Base-by-base conservation (phyloP, 2,113 vertebrate species). In the Hymenochirus boettgeri region DNA sequence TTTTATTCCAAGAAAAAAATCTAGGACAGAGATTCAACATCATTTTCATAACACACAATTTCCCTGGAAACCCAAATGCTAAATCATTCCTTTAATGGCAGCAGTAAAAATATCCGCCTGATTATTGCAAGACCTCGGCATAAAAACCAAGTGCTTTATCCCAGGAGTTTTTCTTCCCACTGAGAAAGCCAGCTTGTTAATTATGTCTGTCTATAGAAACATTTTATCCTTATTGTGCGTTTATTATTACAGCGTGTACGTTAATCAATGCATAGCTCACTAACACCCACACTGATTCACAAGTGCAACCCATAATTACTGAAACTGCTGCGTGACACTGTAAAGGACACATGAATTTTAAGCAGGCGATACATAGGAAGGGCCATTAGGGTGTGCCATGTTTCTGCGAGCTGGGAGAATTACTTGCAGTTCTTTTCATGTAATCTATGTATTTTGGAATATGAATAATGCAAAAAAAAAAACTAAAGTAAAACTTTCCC, bases 271-370 rank as follows among this genome's bases (percentile, higher is more conserved):
- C 46, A 15, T 0, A 5, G 27, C 0, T 23, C 50, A 5, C 10
- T 0, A 39, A 67, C 58, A 52, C 39, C 72, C 65, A 64, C 27
- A 2, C 3, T 1, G 0, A 72, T 45, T 60, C 2, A 3, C 17
- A 13, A 23, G 29, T 17, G 19, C 22, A 59, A 53, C 31, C 64
- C 18, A 23, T 66, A 51, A 67, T 67, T 67, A 59, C n/a, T 15
- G 23, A 23, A 46, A 55, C 64, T 58, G 46, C 55, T 51, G 54
- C 39, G 54, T 57, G 54, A 66, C 7, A 39, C 50, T 39, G 45
- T 18, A 57, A 24, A 57, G 62, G 51, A 57, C 53, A 65, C 25
- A 57, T 48, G 53, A 26, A 48, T 65, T 47, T 31, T 48, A 65
- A 65, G 25, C 62, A 65, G 53, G 51, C 31, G 19, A n/a, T 24